A percentile compares a stretch with the other conserved stretches of the same genome.
These are phyloP conservation scores for Anoplolepis gracilipes DNA, from an alignment of 1,140 invertebrate genomes.

Conservation along the genomic window DNA sequence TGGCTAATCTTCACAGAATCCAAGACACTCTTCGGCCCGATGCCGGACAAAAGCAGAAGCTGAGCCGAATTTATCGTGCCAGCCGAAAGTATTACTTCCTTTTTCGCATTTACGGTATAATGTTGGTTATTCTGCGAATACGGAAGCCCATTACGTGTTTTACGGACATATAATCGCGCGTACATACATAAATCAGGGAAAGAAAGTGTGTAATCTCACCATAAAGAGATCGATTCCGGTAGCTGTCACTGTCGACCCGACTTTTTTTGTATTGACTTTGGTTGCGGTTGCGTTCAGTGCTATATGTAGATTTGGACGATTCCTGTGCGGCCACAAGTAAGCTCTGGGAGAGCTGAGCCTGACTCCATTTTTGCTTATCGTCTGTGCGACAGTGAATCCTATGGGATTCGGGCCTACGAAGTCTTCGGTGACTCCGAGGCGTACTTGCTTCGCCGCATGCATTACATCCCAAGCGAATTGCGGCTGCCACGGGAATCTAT, in stretches of 20 bases:
- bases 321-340: conserved; percentile 87
- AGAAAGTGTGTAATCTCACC: background rate
- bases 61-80: conserved; percentile 85
- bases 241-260: conserved; percentile 50
- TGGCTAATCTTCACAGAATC: conserved; percentile 76
- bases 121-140: conserved; percentile 80
- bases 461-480: conserved; percentile 86
- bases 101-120: conserved; percentile 79
- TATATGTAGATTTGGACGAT: conserved; percentile 90
- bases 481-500: conserved; percentile 86
- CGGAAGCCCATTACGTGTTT: no score
- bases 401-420: conserved; percentile 86
- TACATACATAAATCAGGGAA: background rate
- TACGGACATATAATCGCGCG: background rate
- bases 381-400: conserved; percentile 85
- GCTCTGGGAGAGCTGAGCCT: conserved; percentile 89
- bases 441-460: conserved; percentile 87
- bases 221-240: background rate
- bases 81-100: conserved; percentile 83
- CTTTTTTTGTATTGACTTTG: conserved; percentile 79
- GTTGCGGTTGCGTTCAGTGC: conserved; percentile 89
- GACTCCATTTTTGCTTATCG: conserved; percentile 88
- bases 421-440: conserved; percentile 87
- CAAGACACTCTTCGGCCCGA: conserved; percentile 86
- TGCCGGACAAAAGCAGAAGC: conserved; percentile 87